Percentiles rank a stretch among this genome's conserved stretches.
phyloP scores from a whole-genome alignment of 2,888 invertebrate species.

The Tricholauxania praeusta region DNA sequence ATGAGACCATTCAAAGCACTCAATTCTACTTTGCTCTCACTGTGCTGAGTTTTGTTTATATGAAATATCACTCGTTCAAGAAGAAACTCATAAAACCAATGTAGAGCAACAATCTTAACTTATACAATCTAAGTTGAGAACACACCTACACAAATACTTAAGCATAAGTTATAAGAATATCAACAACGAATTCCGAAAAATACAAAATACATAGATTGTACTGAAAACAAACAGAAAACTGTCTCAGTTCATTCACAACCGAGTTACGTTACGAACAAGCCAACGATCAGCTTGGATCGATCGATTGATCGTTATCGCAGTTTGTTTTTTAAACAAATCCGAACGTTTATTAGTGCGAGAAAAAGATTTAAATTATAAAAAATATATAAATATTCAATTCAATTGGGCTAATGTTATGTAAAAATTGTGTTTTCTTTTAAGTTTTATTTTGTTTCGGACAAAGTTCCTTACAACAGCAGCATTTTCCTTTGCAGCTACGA shows the following conservation, averaged over 20 bases:
- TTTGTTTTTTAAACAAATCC: no score
- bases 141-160: not conserved
- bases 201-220: not conserved
- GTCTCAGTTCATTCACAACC: conserved; percentile 30
- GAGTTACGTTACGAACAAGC: conserved; percentile 20
- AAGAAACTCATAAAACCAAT: not conserved
- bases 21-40: not conserved
- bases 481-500: no score
- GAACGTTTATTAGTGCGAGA: no score
- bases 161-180: not conserved
- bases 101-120: not conserved
- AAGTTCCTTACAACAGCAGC: no score
- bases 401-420: no score
- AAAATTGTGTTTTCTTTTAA: no score
- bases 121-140: not conserved
- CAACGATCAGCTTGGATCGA: not conserved
- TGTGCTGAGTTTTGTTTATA: not conserved
- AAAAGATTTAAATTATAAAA: no score
- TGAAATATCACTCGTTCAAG: not conserved
- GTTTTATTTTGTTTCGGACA: no score
- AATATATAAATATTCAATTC: no score
- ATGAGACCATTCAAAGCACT: no score
- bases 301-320: conserved; percentile 35
- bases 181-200: conserved; percentile 26
- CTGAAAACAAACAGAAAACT: conserved; percentile 12